phyloP scores from a whole-genome alignment of 2,113 vertebrate species.

The Rhynchopsitta pachyrhyncha region DNA sequence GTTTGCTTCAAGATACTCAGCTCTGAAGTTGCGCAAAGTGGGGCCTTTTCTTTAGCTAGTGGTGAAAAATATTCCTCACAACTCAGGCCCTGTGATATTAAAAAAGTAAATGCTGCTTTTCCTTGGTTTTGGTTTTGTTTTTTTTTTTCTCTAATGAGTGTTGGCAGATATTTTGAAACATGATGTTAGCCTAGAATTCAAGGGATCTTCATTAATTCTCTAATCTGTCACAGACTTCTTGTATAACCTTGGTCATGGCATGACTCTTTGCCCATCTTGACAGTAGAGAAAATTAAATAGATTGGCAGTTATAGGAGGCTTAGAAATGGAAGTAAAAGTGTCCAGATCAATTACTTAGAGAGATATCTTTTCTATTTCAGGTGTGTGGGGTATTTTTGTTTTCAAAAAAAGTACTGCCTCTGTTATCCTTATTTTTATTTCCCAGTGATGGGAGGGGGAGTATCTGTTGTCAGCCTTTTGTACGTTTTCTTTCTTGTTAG shows the following conservation, averaged over 20 bases:
- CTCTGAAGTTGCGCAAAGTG: not conserved
- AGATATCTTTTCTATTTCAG: rapidly evolving
- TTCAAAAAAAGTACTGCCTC: not conserved
- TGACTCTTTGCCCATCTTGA: not conserved
- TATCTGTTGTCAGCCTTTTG: not conserved
- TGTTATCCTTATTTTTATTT: not conserved
- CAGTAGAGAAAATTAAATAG: not conserved
- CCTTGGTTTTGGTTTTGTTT: not conserved
- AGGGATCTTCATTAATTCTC: not conserved
- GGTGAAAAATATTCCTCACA: not conserved
- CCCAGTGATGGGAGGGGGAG: not conserved
- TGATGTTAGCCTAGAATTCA: not conserved
- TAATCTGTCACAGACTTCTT: not conserved
- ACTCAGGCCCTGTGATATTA: not conserved
- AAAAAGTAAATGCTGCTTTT: not conserved
- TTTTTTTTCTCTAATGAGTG: not conserved
- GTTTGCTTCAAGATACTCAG: not conserved
- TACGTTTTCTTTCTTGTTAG: not conserved
- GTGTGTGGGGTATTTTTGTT: rapidly evolving
- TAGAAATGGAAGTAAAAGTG: not conserved
- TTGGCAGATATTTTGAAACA: not conserved
- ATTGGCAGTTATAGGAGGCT: rapidly evolving
- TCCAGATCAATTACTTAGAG: not conserved
- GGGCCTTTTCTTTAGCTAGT: not conserved
- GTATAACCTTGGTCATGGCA: not conserved